Evolutionary conservation across 2,113 vertebrate species (phyloP).

Genomic region (Rhea pennata): DNA sequence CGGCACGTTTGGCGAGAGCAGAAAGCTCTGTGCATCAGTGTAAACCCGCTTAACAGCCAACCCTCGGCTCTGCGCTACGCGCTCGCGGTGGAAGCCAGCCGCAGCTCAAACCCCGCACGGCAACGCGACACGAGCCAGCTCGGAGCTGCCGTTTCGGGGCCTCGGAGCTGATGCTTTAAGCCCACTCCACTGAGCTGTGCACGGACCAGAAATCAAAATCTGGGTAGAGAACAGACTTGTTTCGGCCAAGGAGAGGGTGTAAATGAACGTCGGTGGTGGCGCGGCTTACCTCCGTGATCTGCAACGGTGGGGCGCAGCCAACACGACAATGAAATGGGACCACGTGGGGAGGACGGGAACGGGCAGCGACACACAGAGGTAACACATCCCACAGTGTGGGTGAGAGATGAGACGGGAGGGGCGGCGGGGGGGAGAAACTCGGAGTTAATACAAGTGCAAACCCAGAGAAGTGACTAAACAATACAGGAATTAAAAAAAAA

Average conservation of each 20-base stretch:
- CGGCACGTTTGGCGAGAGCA: neutral
- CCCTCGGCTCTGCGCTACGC: neutral
- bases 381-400: constrained; percentile 84
- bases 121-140: neutral
- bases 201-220: neutral
- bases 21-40: neutral
- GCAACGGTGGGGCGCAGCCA: constrained; percentile 84
- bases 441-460: constrained; percentile 82
- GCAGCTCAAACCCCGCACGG: neutral
- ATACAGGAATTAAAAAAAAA: constrained; percentile 63
- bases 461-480: constrained; percentile 79
- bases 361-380: constrained; percentile 83
- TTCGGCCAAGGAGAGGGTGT: neutral
- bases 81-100: neutral
- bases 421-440: constrained; percentile 70
- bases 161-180: neutral
- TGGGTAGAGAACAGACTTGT: neutral
- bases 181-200: constrained; percentile 20
- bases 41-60: neutral
- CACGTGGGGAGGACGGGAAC: constrained; percentile 82
- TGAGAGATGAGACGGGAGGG: constrained; percentile 78
- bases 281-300: constrained; percentile 85
- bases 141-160: neutral
- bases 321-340: constrained; percentile 86
- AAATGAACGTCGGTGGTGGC: neutral